Base-by-base conservation (phyloP, 2,888 invertebrate genomes). In the Oxystoma pomonae region DNA sequence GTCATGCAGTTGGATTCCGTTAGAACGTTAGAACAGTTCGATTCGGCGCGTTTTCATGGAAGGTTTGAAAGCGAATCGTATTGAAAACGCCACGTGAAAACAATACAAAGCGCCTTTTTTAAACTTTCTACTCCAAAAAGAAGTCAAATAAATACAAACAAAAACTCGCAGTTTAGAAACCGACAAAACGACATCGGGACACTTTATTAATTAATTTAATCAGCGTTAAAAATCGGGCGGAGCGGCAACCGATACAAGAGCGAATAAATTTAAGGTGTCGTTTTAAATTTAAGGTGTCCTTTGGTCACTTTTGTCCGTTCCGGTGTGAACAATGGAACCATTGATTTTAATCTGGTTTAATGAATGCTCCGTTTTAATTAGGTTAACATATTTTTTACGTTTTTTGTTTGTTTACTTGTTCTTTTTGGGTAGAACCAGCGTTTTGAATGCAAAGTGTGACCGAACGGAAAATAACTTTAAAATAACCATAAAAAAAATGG, bases 141-240 rank as follows among this genome's bases (percentile, higher is more conserved):
- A 35, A 35, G 12, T 7, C 35, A 35, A 35, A 35, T 7, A 35
- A 7, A 35, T 35, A 35, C 35, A 35, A 35, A 35, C 35, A 35
- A 35, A 12, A 12, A 35, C 12, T 12, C 35, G 12, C 12, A 7
- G 35, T 3, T 12, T 35, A 35, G 5, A 35, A 35, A 35, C 35
- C 12, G 35, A 35, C 35, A n/a, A n/a, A n/a, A n/a, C 35, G 35
- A 35, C 35, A 59, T 62, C 57, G 49, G n/a, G 57, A n/a, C 55
- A 19, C 60, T 55, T 2, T 57, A n/a, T 49, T 57, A 57, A 57
- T 57, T 57, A 57, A 22, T 22, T 57, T 57, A 17, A 2, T 49
- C 57, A 35, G 35, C 35, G 35, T 35, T 35, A 35, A 35, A 35
- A 12, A 35, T 35, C 35, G 12, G 35, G 35, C 35, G 35, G 35